phyloP scores from a whole-genome alignment of 2,113 vertebrate species.

The Engraulis encrasicolus region DNA sequence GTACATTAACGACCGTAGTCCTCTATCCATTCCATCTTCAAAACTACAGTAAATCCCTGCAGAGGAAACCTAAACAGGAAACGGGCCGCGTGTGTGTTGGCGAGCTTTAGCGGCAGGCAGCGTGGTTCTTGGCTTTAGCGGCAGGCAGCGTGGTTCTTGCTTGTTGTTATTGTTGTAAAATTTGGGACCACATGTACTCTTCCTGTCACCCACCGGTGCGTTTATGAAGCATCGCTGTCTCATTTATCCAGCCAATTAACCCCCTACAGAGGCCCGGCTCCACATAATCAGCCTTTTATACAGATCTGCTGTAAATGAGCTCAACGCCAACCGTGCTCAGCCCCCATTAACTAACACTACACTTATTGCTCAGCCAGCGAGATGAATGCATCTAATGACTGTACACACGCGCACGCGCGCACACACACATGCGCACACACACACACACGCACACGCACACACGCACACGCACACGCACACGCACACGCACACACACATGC shows the following conservation, averaged over 20 bases:
- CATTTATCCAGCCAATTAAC: slow-evolving; percentile 16
- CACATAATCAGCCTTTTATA: slow-evolving; percentile 7
- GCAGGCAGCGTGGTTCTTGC: slow-evolving; percentile 33
- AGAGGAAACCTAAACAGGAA: slow-evolving; percentile 40
- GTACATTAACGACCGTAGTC: neutral
- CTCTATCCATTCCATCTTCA: neutral
- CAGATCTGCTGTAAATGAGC: slow-evolving; percentile 9
- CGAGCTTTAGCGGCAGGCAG: slow-evolving; percentile 41
- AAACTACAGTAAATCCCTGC: neutral
- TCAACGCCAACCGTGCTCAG: neutral
- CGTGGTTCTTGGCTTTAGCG: slow-evolving; percentile 36
- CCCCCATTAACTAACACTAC: slow-evolving; percentile 14
- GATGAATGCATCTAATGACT: slow-evolving; percentile 29
- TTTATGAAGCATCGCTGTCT: slow-evolving; percentile 47
- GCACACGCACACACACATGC: slow-evolving; percentile 45
- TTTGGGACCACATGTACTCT: slow-evolving; percentile 59
- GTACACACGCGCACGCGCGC: slow-evolving; percentile 44
- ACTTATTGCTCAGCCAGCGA: slow-evolving; percentile 5
- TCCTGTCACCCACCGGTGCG: slow-evolving; percentile 50
- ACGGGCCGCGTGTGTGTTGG: slow-evolving; percentile 63
- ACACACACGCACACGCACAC: slow-evolving; percentile 42
- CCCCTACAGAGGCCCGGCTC: slow-evolving; percentile 1
- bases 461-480: slow-evolving; percentile 34
- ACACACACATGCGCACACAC: slow-evolving; percentile 38
- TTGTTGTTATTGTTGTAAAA: slow-evolving; percentile 52